These are phyloP conservation scores for Uloborus plumipes DNA, from an alignment of 2,888 invertebrate genomes.

Conservation along the genomic window DNA sequence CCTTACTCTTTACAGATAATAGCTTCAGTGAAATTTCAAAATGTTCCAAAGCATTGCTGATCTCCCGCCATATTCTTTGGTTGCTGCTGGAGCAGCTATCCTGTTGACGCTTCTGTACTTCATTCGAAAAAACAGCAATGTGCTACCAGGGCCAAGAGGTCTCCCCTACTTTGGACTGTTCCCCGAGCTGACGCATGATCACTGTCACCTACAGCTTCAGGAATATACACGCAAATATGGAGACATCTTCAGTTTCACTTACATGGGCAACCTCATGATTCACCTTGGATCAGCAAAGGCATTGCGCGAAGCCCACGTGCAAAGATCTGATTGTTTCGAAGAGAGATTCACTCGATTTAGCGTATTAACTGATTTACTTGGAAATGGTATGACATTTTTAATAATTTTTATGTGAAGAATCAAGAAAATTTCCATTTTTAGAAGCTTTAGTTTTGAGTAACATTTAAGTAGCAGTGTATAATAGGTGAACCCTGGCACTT, in stretches of 20 bases:
- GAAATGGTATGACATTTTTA: no score
- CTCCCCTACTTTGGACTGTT: background rate
- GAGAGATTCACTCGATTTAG: background rate
- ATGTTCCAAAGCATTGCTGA: no score
- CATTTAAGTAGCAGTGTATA: no score
- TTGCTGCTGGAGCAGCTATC: no score
- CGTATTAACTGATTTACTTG: background rate
- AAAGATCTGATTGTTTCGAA: background rate
- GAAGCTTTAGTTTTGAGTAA: no score
- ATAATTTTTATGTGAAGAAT: no score
- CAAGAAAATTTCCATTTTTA: no score
- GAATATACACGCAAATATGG: background rate
- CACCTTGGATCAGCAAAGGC: conserved; percentile 4
- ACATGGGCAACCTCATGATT: background rate
- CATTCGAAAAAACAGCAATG: background rate
- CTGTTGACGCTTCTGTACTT: background rate
- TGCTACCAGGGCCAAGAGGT: conserved; percentile 2
- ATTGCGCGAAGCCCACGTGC: background rate
- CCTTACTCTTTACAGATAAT: no score
- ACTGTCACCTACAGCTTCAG: conserved; percentile 1
- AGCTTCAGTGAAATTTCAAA: no score
- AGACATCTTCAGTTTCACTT: conserved; percentile 7
- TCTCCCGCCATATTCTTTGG: no score
- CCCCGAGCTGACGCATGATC: background rate
- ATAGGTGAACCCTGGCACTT: no score